phyloP scores from a whole-genome alignment of 2,888 invertebrate genomes.

The Drosophila austrosaltans region DNA sequence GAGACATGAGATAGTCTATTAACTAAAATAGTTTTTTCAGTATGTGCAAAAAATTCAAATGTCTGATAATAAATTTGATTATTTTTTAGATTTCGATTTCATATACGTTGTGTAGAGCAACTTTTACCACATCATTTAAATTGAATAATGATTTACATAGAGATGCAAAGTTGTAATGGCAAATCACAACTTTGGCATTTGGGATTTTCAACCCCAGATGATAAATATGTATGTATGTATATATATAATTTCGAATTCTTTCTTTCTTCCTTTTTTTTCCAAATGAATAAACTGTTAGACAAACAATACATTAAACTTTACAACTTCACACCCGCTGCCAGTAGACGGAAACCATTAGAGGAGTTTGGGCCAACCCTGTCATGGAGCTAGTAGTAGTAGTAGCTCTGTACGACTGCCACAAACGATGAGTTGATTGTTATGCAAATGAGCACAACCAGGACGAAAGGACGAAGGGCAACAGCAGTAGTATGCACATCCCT shows the following conservation, averaged over 20 bases:
- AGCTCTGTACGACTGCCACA: constrained; percentile 62
- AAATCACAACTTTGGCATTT: not conserved
- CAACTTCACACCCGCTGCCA: constrained; percentile 79
- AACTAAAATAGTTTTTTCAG: not conserved
- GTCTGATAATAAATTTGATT: not conserved
- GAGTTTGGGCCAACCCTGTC: constrained; percentile 28
- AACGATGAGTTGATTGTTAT: constrained; percentile 79
- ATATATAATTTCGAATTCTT: constrained; percentile 36
- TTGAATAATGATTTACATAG: constrained; percentile 5
- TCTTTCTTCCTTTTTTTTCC: constrained; percentile 53
- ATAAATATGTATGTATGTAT: not conserved
- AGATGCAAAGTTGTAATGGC: not conserved
- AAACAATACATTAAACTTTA: constrained; percentile 79
- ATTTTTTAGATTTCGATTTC: not conserved
- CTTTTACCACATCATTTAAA: constrained; percentile 5
- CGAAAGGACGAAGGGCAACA: constrained; percentile 50
- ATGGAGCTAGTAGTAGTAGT: constrained; percentile 22
- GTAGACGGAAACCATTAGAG: constrained; percentile 69
- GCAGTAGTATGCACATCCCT: no score
- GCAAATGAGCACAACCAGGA: constrained; percentile 75
- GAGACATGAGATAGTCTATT: not conserved
- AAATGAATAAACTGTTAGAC: constrained; percentile 78
- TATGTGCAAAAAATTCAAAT: not conserved
- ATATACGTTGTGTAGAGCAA: not conserved
- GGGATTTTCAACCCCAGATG: constrained; percentile 26